Base-by-base conservation (phyloP, 1,140 invertebrate genomes). In the Ostrea edulis region DNA sequence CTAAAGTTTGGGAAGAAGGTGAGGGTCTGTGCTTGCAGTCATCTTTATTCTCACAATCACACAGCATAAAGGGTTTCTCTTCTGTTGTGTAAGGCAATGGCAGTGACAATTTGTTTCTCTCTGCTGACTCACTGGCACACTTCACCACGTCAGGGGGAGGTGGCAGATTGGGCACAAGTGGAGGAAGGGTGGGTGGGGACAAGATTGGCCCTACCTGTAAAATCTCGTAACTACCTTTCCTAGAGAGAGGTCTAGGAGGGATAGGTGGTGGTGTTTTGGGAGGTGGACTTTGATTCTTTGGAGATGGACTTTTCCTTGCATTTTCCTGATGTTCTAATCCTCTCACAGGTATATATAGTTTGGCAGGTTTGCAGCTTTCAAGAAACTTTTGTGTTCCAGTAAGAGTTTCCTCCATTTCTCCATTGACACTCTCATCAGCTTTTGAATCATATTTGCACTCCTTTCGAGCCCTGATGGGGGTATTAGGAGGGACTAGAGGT, bases 401-500 rank as follows among this genome's bases (percentile, higher is more conserved):
- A 8, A 35, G 8, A 29, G 29, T 77, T 25, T 35, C 68, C 14
- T 77, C 68, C 22, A 77, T 77, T 9, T 77, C 68, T 35, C 68
- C 68, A 77, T 29, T 83, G 14, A 53, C 44, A 25, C 9, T 52
- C 52, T 83, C 65, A 29, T 85, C 83, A 58, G 51, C 17, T 71
- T 65, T 87, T 12, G 84, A 55, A 25, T 85, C 58, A 9, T 58
- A 35, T 77, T 86, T 87, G 35, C 84, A 68, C 54, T 85, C 77
- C 62, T 62, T 84, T n/a, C 89, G 85, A 17, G 71, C 86, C 77
- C 89, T 89, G 3, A 90, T 91, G 4, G 93, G 92, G 7, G 91
- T 93, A 85, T 92, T 93, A 29, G 92, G 93, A 12, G 93, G 92
- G n/a, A 87, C 91, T 14, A 86, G 9, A n/a, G 90, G 90, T 22